These are phyloP conservation scores for Aphelinus certus DNA, from an alignment of 1,140 invertebrate genomes.

Conservation along the genomic window DNA sequence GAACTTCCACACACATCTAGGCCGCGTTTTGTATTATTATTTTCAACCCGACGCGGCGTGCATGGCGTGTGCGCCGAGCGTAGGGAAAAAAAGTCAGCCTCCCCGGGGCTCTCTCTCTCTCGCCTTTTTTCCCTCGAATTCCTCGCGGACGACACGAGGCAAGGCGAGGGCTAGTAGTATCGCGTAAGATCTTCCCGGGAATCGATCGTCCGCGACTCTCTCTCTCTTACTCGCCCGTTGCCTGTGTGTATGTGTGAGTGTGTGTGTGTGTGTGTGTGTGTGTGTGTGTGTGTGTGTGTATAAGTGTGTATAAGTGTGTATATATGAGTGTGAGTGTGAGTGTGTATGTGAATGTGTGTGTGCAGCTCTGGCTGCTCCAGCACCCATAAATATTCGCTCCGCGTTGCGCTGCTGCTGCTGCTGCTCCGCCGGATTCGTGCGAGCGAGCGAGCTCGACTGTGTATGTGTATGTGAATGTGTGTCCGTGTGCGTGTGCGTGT, in stretches of 20 bases:
- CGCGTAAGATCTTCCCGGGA: conserved; percentile 45
- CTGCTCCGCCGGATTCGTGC: conserved; percentile 12
- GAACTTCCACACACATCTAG: too few relatives aligned
- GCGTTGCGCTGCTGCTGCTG: conserved; percentile 18
- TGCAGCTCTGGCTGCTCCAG: conserved; percentile 23
- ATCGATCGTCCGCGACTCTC: conserved; percentile 39
- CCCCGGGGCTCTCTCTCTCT: neutral
- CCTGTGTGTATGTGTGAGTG: too few relatives aligned
- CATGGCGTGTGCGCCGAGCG: neutral
- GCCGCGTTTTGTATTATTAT: too few relatives aligned
- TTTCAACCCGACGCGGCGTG: too few relatives aligned
- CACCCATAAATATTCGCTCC: conserved; percentile 40
- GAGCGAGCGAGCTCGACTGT: neutral
- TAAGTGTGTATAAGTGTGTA: conserved; percentile 14
- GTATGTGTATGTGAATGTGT: neutral
- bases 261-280: too few relatives aligned
- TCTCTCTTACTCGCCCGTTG: conserved; percentile 6
- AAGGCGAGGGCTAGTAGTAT: conserved; percentile 29
- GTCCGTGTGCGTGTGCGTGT: neutral
- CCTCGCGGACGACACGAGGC: conserved; percentile 34
- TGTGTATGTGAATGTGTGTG: conserved; percentile 12
- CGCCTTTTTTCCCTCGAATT: conserved; percentile 17
- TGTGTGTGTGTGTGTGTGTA: neutral
- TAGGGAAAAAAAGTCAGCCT: conserved; percentile 7
- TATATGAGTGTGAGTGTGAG: neutral